phyloP scores from a whole-genome alignment of 2,113 vertebrate species.

The Camelus dromedarius region DNA sequence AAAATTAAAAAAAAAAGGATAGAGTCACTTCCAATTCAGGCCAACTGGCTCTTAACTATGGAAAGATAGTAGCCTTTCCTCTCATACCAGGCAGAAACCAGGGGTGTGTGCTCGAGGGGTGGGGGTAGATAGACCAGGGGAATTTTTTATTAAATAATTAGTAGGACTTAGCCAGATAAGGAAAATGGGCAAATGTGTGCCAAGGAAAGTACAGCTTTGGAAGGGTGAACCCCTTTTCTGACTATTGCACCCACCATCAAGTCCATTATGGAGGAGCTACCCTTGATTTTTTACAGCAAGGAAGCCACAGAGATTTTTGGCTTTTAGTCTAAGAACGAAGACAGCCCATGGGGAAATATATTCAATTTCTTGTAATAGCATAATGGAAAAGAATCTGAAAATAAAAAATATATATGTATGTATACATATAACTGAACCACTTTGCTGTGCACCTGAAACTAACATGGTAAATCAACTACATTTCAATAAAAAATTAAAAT shows the following conservation, averaged over 20 bases:
- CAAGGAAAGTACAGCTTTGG: not conserved
- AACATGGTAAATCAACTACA: no score
- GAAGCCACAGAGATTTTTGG: not conserved
- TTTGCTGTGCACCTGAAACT: no score
- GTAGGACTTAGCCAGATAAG: not conserved
- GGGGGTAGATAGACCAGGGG: not conserved
- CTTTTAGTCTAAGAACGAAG: slow-evolving; percentile 30
- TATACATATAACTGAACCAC: no score
- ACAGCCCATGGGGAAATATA: not conserved
- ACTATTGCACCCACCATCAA: not conserved
- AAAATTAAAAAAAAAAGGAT: not conserved
- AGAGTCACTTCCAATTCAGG: not conserved
- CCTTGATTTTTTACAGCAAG: not conserved
- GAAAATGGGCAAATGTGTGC: not conserved
- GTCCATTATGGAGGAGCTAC: not conserved
- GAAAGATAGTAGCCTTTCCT: not conserved
- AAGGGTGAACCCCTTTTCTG: not conserved
- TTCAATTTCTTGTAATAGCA: no score
- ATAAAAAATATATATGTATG: no score
- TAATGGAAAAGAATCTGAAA: no score
- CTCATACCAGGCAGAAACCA: not conserved
- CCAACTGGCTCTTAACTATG: not conserved
- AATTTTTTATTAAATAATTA: not conserved
- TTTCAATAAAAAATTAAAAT: no score
- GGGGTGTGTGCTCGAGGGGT: not conserved